Evolutionary conservation across 1,140 invertebrate genomes (phyloP).

Genomic region (Proctacanthus coquilletti): DNA sequence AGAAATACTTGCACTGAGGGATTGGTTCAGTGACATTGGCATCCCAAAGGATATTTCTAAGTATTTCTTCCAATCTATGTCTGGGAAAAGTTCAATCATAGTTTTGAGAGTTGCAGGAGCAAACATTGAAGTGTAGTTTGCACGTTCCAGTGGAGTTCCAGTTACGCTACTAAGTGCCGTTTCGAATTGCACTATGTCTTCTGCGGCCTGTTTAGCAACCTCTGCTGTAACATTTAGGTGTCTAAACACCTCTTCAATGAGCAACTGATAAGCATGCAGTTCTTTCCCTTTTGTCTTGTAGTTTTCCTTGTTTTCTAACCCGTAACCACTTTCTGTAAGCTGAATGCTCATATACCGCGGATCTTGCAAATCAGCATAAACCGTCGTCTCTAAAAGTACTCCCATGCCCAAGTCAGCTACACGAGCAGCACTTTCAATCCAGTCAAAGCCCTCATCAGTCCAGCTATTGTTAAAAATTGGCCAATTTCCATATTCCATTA

Average conservation of each 20-base stretch:
- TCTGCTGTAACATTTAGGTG: not conserved
- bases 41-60: not conserved
- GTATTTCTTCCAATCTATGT: not conserved
- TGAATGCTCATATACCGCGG: not conserved
- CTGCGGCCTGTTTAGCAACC: not conserved
- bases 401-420: not conserved
- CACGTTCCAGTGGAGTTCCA: not conserved
- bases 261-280: not conserved
- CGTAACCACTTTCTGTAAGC: not conserved
- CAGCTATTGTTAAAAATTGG: not conserved
- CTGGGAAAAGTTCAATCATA: not conserved
- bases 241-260: not conserved
- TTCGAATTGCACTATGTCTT: not conserved
- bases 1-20: not conserved
- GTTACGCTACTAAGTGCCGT: not conserved
- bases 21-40: not conserved
- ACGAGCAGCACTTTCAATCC: not conserved
- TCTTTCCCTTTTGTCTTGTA: too few relatives aligned
- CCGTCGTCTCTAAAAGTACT: not conserved
- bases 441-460: not conserved
- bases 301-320: not conserved
- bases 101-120: not conserved
- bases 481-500: not conserved
- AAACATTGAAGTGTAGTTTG: too few relatives aligned
- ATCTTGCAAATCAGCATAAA: not conserved